Percentiles rank a stretch among this genome's conserved stretches.
Evolutionary conservation across 2,113 vertebrate species (phyloP).

Genomic region (Maccullochella peelii): DNA sequence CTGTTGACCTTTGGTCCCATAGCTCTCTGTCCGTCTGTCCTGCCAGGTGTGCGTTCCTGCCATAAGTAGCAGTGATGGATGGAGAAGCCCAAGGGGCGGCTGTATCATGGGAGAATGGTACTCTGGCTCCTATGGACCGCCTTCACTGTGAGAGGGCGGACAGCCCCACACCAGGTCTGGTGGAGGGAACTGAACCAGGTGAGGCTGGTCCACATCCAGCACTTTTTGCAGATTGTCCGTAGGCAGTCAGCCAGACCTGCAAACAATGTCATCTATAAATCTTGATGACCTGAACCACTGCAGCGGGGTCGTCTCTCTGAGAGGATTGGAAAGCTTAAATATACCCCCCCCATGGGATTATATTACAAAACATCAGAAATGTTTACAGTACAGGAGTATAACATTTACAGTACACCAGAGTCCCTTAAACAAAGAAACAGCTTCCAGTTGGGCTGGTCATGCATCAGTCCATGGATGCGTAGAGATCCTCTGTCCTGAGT

Average conservation of each 20-base stretch:
- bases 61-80: slow-evolving; percentile 84
- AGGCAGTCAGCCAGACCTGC: not conserved
- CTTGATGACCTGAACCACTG: not conserved
- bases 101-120: slow-evolving; percentile 84
- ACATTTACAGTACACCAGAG: slow-evolving; percentile 17
- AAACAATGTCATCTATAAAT: not conserved
- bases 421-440: not conserved
- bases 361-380: not conserved
- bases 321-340: not conserved
- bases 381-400: no score
- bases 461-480: not conserved
- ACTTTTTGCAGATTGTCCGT: not conserved
- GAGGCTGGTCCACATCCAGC: slow-evolving; percentile 27
- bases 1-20: slow-evolving; percentile 42
- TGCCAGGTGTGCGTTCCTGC: slow-evolving; percentile 50
- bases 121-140: slow-evolving; percentile 83
- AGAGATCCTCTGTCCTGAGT: not conserved
- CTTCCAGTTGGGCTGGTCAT: not conserved
- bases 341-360: not conserved
- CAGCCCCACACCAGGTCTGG: slow-evolving; percentile 93
- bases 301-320: no score
- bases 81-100: slow-evolving; percentile 85
- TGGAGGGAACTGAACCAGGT: slow-evolving; percentile 96
- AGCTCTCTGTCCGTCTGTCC: slow-evolving; percentile 4
- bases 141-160: slow-evolving; percentile 88